These are phyloP conservation scores for Noctua comes DNA, from an alignment of 2,888 invertebrate species.

Conservation along the genomic window DNA sequence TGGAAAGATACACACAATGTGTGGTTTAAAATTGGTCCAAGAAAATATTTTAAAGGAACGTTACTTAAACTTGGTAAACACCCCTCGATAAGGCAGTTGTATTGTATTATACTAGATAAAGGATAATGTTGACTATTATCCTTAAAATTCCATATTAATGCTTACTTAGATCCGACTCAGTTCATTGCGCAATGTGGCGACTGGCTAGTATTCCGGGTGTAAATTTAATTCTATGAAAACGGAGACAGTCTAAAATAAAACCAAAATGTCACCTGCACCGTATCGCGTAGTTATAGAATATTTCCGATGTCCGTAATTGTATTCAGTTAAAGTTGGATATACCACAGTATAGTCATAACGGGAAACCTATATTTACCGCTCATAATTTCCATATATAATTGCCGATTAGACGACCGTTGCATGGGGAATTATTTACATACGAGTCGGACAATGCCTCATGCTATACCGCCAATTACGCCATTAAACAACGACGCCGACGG, in stretches of 20 bases:
- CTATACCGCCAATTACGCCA: conserved; percentile 71
- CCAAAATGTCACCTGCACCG: background rate
- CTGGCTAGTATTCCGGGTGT: background rate
- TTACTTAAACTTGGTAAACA: conserved; percentile 20
- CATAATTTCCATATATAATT: conserved; percentile 63
- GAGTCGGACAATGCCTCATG: conserved; percentile 62
- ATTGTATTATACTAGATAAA: conserved; percentile 6
- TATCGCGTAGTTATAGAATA: conserved; percentile 1
- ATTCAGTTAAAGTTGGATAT: conserved; percentile 27
- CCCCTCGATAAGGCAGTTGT: conserved; percentile 2
- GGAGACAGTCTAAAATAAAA: background rate
- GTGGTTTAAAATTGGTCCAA: conserved; percentile 19
- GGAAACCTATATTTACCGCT: conserved; percentile 59
- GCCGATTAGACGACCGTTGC: conserved; percentile 63
- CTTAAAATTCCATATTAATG: background rate
- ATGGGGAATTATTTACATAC: conserved; percentile 60
- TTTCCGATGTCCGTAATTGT: conserved; percentile 5
- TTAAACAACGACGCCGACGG: conserved; percentile 69
- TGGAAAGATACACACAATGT: conserved; percentile 13
- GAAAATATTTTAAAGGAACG: conserved; percentile 15
- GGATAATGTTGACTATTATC: background rate
- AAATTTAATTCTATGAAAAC: conserved; percentile 13
- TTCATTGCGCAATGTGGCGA: background rate
- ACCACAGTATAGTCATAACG: conserved; percentile 18
- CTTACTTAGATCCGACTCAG: background rate